Base-by-base conservation (phyloP, 2,797 vertebrate genomes). In the Cossypha heuglini region DNA sequence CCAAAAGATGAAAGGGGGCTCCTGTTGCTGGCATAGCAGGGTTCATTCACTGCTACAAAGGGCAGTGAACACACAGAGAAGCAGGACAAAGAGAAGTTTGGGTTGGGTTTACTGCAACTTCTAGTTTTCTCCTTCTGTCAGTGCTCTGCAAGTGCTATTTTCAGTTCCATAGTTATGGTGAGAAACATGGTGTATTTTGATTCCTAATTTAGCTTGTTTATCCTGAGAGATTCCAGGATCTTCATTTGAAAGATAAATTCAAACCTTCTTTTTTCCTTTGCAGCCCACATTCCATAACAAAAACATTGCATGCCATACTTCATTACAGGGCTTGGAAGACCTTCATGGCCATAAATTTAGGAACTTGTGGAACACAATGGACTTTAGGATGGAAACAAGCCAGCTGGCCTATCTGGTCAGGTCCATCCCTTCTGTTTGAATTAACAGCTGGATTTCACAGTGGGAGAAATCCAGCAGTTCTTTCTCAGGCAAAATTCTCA, bases 351-450 rank as follows among this genome's bases (percentile, higher is more conserved):
- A 96, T 97, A 96, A 96, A 97, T 97, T 95, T 94, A 92, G 80
- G 94, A 90, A 66, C 86, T 95, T 78, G 93, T 8, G 55, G 91
- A 97, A 95, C 95, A 95, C 95, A 96, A 96, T 95, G 88, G 96
- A 95, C 96, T 95, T 92, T 48, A 88, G 77, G 68, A 92, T 96
- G 95, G 96, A 94, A 96, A 40, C 2, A 59, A 73, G 97, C 96
- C 96, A 97, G 91, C 31, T 97, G 96, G 96, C 95, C 94, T 95
- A 95, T 97, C 95, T 92, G 81, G 94, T 91, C 92, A 96, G 95
- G 93, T 97, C 94, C 97, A 96, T 96, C 94, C 93, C 93, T 94
- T 96, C 91, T 95, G 93, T 97, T 96, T 94, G 92, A 96, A 91
- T 94, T 97, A 93, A 87, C 94, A 95, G 93, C 94, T 96, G 94